Evolutionary conservation across 2,113 vertebrate genomes (phyloP), one percentile per base, ranked within the genome.

Genomic region (Erpornis zantholeuca): DNA sequence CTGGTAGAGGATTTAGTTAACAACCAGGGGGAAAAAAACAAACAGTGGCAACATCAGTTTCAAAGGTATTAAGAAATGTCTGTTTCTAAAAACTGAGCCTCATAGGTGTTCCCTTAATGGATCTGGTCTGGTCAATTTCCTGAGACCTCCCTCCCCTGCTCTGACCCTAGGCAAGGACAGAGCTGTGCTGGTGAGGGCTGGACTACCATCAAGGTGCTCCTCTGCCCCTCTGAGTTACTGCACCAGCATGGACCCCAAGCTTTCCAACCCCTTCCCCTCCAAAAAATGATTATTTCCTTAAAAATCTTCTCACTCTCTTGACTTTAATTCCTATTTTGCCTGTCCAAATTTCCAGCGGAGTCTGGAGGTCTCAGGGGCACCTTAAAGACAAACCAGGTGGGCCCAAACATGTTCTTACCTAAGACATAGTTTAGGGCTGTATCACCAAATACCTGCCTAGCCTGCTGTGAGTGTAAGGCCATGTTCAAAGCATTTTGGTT

Each of bases 1-100:
- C 90, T 94, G 87, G 68, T 56, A 68, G 76, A 91, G 14, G 25
- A 70, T 83, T 81, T 93, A 80, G 92, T 92, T 90, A 92, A 59
- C 56, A 64, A 24, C 20, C 1, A 19, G 22, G 47, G 22, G 47
- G 6, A 12, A n/a, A 78, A 52, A 24, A 49, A 19, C 22, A 33
- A 45, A 3, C 7, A 16, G 16, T 77, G 60, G 12, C 47, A 88
- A 36, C 17, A 42, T 45, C 2, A 16, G 16, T 85, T 92, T 79
- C 53, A 82, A 86, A 91, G 19, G 2, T 23, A 54, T 52, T 93
- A 1, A 49, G 76, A 92, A 44, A 25, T 27, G 23, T 36, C 56
- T 53, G 9, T 52, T 82, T 71, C n/a, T 83, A 17, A 52, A 91
- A 47, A 64, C 25, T 6, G 4, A 54, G 45, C 6, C 42, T 54